Conservation (phyloP, 2,888 invertebrate genomes). For the Drymonia ruficornis region DNA sequence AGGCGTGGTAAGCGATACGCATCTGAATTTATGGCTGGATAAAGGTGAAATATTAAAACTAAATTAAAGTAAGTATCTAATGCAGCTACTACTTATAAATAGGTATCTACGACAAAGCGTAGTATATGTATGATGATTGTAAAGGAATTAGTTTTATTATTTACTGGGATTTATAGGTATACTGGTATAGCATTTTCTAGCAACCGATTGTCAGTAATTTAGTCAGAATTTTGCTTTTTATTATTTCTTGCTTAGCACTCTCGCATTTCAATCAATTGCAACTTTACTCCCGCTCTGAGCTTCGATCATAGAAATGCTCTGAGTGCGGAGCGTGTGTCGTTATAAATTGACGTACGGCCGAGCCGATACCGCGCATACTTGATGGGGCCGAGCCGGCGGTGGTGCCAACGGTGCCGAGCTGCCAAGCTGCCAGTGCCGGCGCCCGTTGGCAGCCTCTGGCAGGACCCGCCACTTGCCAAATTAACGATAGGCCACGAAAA, state of each 20-base stretch:
- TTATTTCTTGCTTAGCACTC: too few relatives aligned
- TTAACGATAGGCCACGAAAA: conserved; percentile 1
- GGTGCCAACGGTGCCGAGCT: conserved; percentile 4
- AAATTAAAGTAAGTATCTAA: neutral
- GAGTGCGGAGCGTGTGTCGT: neutral
- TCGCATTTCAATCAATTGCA: too few relatives aligned
- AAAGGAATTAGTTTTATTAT: too few relatives aligned
- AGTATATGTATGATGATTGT: too few relatives aligned
- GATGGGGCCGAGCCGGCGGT: conserved; percentile 11
- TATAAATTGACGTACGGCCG: conserved; percentile 10
- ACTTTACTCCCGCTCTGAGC: too few relatives aligned
- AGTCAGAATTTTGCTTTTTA: too few relatives aligned
- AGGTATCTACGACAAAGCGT: too few relatives aligned
- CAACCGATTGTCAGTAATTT: too few relatives aligned
- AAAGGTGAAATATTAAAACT: neutral
- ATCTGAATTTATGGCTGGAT: neutral
- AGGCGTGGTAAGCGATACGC: conserved; percentile 1
- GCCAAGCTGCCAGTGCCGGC: conserved; percentile 12
- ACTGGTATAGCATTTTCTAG: too few relatives aligned
- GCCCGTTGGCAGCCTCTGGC: conserved; percentile 1
- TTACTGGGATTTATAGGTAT: too few relatives aligned
- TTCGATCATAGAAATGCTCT: too few relatives aligned
- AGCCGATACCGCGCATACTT: conserved; percentile 14
- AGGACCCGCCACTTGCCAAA: conserved; percentile 23
- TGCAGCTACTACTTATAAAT: too few relatives aligned